Evolutionary conservation across 2,888 invertebrate genomes (phyloP).

Genomic region (Andricus curvator): DNA sequence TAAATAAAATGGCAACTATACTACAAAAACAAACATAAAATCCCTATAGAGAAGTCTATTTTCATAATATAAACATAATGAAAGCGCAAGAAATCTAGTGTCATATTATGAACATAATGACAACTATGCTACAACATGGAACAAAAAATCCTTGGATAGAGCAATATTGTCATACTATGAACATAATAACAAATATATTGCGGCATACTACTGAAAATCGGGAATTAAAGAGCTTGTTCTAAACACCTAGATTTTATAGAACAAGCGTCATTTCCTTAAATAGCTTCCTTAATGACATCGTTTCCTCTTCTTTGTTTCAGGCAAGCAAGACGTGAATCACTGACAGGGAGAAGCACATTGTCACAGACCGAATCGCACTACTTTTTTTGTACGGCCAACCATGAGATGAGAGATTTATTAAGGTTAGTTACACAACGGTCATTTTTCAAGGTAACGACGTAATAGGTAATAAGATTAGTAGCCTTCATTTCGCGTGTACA

Average conservation of each 20-base stretch:
- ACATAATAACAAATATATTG: no score
- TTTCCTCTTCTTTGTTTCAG: constrained; percentile 30
- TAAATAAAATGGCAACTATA: no score
- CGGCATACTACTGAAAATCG: no score
- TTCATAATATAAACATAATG: no score
- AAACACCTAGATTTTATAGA: not conserved
- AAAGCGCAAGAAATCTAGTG: no score
- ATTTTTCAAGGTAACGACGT: constrained; percentile 25
- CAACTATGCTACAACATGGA: no score
- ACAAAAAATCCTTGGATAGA: no score
- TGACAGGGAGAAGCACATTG: constrained; percentile 42
- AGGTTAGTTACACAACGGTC: constrained; percentile 51
- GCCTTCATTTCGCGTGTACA: constrained; percentile 30
- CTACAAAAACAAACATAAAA: no score
- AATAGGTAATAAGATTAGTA: constrained; percentile 34
- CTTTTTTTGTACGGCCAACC: constrained; percentile 30
- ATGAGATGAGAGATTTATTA: constrained; percentile 45
- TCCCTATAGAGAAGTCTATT: no score
- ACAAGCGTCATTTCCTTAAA: not conserved
- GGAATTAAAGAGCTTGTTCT: no score
- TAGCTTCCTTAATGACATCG: constrained; percentile 2
- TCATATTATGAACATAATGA: no score
- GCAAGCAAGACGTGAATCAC: constrained; percentile 46
- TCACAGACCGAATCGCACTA: constrained; percentile 2
- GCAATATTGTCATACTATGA: no score